A percentile compares a stretch with the other conserved stretches of the same genome.
These are phyloP conservation scores for Saxicola maurus DNA, from an alignment of 2,797 vertebrate species.

Conservation along the genomic window DNA sequence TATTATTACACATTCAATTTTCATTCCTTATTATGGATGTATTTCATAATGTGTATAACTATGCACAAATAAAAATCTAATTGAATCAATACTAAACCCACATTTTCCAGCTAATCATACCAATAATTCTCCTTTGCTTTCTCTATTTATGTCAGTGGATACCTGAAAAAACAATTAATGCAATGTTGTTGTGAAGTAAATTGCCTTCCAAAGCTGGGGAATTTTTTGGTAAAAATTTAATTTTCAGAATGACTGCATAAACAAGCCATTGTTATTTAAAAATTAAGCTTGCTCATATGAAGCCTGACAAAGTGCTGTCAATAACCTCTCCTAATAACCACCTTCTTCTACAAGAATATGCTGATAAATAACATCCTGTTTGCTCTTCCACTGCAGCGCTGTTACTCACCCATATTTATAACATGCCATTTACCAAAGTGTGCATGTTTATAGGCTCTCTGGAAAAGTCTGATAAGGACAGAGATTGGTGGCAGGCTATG, in stretches of 20 bases:
- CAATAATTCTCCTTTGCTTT: background rate
- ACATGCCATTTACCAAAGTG: background rate
- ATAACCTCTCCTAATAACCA: background rate
- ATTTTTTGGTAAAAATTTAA: background rate
- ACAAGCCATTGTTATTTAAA: background rate
- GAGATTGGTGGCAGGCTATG: background rate
- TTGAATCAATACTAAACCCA: background rate
- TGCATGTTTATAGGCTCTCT: background rate
- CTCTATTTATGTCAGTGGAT: background rate
- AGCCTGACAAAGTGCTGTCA: background rate
- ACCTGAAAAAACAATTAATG: background rate
- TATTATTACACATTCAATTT: background rate
- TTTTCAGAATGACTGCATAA: background rate
- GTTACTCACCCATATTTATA: constrained; percentile 18
- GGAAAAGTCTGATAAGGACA: constrained; percentile 1
- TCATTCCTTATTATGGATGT: background rate
- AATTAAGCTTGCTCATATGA: background rate
- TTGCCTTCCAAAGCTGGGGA: background rate
- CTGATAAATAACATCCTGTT: constrained; percentile 6
- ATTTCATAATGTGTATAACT: background rate
- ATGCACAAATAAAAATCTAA: background rate
- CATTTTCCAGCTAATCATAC: background rate
- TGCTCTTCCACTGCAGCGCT: background rate
- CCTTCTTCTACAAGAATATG: background rate
- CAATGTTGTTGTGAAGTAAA: background rate